Base-by-base conservation (phyloP, 2,113 vertebrate species). In the Semicossyphus pulcher region DNA sequence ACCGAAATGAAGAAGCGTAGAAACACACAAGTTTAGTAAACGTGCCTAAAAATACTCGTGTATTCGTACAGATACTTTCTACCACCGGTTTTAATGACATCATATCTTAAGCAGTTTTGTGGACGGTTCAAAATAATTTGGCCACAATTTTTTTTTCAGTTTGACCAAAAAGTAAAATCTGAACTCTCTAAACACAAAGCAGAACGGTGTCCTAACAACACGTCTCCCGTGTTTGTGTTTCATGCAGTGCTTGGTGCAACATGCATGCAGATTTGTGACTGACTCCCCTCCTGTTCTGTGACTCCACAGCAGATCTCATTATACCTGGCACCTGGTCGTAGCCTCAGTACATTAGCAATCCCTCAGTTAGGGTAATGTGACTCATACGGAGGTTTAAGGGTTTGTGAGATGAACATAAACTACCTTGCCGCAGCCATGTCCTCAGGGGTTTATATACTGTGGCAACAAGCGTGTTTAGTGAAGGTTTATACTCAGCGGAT, bases 271-370 rank as follows among this genome's bases (percentile, higher is more conserved):
- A 16, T 42, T 16, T 64, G 16, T 53, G 26, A 18, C n/a, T 18
- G 26, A 23, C 8, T 58, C 26, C 4, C 4, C 2, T 4, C 3
- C 3, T 20, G 23, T 58, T 15, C 34, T 7, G 41, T 39, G 2
- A 12, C 53, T 66, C 49, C 23, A 23, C 18, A 29, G 36, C 53
- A 67, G 20, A 52, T 73, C 31, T 37, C 37, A 56, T 64, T 32
- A 31, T 56, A 39, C 26, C 23, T 21, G 21, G 7, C 2, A 36
- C 52, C 21, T 25, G 41, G 16, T 21, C 37, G 29, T 28, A 36
- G 7, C 29, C 18, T 59, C 6, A 14, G 23, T 20, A 36, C 23
- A 37, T 20, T 36, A 34, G 8, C 44, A 39, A 10, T 58, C 4
- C 10, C 26, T 15, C 9, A 26, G 7, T 34, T 3, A 52, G 51